Evolutionary conservation across 2,888 invertebrate genomes (phyloP).

Genomic region (Apodemia duryi): DNA sequence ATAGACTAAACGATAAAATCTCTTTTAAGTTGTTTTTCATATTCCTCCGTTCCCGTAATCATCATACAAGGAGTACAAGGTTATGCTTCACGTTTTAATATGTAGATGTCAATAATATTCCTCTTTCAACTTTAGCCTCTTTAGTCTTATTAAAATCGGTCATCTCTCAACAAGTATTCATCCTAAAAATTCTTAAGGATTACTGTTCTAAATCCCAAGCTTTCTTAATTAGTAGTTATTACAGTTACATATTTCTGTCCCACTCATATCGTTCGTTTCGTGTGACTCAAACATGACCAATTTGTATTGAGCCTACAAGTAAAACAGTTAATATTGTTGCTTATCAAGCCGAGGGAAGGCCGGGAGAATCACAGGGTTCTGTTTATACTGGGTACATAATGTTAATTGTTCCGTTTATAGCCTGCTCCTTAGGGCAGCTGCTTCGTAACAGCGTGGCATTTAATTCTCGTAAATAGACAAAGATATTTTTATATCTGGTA

Average conservation of each 20-base stretch:
- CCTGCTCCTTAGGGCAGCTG: conserved; percentile 73
- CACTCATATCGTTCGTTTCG: conserved; percentile 44
- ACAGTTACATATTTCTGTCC: conserved; percentile 68
- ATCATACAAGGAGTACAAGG: too few species aligned
- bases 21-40: too few species aligned
- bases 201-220: conserved; percentile 53
- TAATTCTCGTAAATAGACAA: conserved; percentile 75
- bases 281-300: conserved; percentile 52
- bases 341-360: conserved; percentile 27
- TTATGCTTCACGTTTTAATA: too few species aligned
- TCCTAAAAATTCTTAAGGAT: conserved; percentile 34
- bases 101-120: too few species aligned
- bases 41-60: too few species aligned
- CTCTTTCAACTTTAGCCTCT: too few species aligned
- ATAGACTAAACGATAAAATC: too few species aligned
- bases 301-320: conserved; percentile 38
- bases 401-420: conserved; percentile 75
- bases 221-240: conserved; percentile 74
- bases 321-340: conserved; percentile 13
- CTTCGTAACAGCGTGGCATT: conserved; percentile 69
- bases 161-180: neutral
- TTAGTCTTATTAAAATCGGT: neutral
- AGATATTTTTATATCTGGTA: conserved; percentile 75
- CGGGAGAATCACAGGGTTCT: conserved; percentile 43
- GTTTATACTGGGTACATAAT: conserved; percentile 46